Base-by-base conservation (phyloP, 1,140 invertebrate species). In the Venturia canescens region DNA sequence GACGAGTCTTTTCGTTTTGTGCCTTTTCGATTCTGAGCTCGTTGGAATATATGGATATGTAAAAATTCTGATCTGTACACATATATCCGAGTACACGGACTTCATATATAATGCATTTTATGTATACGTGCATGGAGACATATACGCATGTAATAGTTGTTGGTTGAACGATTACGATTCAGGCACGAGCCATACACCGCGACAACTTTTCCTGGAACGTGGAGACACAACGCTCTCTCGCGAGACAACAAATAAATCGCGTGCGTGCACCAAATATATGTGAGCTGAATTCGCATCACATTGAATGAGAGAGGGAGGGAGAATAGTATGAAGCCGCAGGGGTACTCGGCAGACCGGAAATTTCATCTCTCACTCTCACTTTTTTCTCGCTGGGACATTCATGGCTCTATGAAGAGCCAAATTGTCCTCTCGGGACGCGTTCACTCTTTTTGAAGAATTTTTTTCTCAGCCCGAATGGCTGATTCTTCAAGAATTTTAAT, bases 201-300 rank as follows among this genome's bases (percentile, higher is more conserved):
- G 72, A 76, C 72, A 76, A 76, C 72, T 69, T 76, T 76, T 76
- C 72, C 72, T 34, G 50, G 72, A 76, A 60, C 72, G 72, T 53
- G 72, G 72, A 76, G 50, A 76, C 50, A 76, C 72, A 34, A 76
- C 18, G 48, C 5, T 27, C 60, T 26, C 60, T 63, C 60, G 21
- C 60, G 60, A 27, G 21, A 63, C 21, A 63, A 63, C 60, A 29
- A 69, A 69, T 69, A 69, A 69, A 69, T 60, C 26, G 72, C 50
- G 50, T 60, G 72, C 53, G 72, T 60, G 26, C 38, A 18, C 72
- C 26, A 50, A 53, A 76, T 76, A 76, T 76, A 60, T 76, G 53
- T 63, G 72, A 53, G 48, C 48, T 76, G 72, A 76, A 76, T 60
- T 76, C 26, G 71, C n/a, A 74, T 53, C 27, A 57, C 48, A 74